Percentiles rank a stretch among this genome's conserved stretches.
Evolutionary conservation across 2,888 invertebrate genomes (phyloP).

Genomic region (Trachelus iudaicus): DNA sequence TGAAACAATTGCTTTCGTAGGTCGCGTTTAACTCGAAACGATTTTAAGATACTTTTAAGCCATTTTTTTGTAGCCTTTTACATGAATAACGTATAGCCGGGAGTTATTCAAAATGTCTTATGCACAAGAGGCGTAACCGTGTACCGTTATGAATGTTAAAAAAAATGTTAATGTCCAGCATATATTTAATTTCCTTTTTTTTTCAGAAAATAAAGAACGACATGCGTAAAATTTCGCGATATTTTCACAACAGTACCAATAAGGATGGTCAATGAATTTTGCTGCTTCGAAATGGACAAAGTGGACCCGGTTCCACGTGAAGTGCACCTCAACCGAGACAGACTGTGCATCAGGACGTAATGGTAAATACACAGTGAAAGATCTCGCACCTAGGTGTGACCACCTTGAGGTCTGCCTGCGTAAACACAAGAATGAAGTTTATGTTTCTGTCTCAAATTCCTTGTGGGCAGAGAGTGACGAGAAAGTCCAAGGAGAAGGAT

Average conservation of each 20-base stretch:
- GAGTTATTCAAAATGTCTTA: background rate
- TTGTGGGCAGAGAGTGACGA: constrained; percentile 17
- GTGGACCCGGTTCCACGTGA: constrained; percentile 11
- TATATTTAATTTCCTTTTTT: background rate
- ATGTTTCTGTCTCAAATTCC: constrained; percentile 65
- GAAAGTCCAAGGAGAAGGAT: background rate
- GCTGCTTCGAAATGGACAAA: background rate
- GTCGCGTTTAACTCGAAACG: background rate
- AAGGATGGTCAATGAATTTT: background rate
- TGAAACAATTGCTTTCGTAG: background rate
- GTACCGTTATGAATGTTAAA: background rate
- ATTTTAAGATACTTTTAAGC: background rate
- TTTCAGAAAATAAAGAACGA: background rate
- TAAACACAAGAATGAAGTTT: constrained; percentile 58
- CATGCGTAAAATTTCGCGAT: background rate
- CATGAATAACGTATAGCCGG: background rate
- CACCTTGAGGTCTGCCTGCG: constrained; percentile 60
- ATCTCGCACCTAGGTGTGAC: constrained; percentile 66
- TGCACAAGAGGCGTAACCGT: background rate
- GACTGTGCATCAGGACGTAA: constrained; percentile 60
- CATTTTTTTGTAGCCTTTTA: background rate
- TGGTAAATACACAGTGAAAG: constrained; percentile 61
- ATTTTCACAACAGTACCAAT: background rate
- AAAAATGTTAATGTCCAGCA: background rate
- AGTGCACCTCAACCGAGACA: constrained; percentile 52